Evolutionary conservation across 2,888 invertebrate species (phyloP).

Genomic region (Helobdella robusta): DNA sequence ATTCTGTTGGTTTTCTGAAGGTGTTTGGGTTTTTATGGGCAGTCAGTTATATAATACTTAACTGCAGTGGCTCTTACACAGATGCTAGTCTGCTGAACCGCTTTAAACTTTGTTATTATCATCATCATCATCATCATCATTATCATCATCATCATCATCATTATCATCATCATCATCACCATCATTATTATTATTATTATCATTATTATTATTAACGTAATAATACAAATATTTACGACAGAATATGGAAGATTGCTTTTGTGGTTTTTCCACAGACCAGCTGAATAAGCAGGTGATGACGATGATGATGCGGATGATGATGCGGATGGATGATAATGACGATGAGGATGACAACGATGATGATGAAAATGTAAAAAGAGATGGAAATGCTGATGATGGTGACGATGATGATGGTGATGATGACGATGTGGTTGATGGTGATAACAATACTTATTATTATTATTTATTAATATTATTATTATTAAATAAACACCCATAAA

Average conservation of each 20-base stretch:
- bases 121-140: background rate
- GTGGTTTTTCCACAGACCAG: background rate
- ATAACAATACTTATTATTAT: background rate
- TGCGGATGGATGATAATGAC: no score
- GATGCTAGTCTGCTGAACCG: background rate
- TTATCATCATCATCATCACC: conserved; percentile 1
- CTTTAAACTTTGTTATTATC: background rate
- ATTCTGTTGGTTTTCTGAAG: no score
- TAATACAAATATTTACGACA: background rate
- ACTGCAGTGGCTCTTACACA: background rate
- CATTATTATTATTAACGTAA: background rate
- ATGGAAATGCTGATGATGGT: background rate
- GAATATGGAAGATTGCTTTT: background rate
- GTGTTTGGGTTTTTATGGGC: no score
- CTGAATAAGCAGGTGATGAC: background rate
- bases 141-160: conserved; percentile 12
- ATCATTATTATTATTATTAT: background rate
- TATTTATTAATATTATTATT: background rate
- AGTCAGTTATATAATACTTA: no score
- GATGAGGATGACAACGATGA: background rate
- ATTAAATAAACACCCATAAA: background rate
- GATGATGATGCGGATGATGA: no score
- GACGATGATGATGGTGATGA: background rate
- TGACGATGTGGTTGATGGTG: background rate
- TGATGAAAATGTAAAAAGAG: background rate